A percentile compares a stretch with the other conserved stretches of the same genome.
Conservation (phyloP, 2,888 invertebrate genomes). For the Thereva nobilitata region DNA sequence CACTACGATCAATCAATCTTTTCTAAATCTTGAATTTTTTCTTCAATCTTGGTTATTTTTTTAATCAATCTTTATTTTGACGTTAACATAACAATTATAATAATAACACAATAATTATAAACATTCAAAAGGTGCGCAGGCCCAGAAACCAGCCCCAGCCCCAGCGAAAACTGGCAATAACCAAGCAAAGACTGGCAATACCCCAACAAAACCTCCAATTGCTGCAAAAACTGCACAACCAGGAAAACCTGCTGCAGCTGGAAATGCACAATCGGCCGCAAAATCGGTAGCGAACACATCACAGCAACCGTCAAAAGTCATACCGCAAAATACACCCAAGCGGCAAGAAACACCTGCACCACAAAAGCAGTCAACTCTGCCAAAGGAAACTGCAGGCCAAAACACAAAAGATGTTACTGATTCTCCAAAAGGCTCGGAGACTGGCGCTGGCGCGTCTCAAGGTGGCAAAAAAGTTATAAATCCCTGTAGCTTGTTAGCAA, state of each 20-base stretch:
- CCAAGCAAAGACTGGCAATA: not conserved
- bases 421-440: no score
- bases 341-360: not conserved
- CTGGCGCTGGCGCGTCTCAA: no score
- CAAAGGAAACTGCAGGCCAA: no score
- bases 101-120: no score
- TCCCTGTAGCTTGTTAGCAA: not conserved
- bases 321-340: slow-evolving; percentile 2
- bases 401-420: no score
- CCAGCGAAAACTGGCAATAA: slow-evolving; percentile 1
- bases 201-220: slow-evolving; percentile 10
- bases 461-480: not conserved
- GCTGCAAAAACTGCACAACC: slow-evolving; percentile 6
- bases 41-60: no score
- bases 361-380: no score
- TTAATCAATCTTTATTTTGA: no score
- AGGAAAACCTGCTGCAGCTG: slow-evolving; percentile 11
- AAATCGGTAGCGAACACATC: not conserved
- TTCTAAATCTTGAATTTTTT: no score
- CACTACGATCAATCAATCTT: no score
- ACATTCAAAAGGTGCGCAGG: not conserved
- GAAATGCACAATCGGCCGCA: slow-evolving; percentile 1
- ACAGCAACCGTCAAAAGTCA: slow-evolving; percentile 2
- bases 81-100: no score
- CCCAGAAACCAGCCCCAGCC: not conserved